A percentile compares a stretch with the other conserved stretches of the same genome.
Conservation (phyloP, 2,888 invertebrate genomes). For the Subacronicta megacephala region DNA sequence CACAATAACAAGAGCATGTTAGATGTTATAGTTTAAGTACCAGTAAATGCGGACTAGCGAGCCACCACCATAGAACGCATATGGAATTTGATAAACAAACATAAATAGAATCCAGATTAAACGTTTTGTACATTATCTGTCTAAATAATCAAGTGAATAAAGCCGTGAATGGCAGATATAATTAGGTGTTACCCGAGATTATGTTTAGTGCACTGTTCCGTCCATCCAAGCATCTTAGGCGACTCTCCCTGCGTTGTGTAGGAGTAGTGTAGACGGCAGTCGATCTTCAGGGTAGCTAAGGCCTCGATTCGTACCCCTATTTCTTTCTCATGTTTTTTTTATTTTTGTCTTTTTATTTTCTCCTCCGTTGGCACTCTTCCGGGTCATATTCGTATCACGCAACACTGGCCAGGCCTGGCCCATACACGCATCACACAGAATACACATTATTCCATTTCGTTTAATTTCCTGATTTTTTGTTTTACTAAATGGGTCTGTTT, state of each 20-base stretch:
- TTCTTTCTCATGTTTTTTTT: slow-evolving; percentile 63
- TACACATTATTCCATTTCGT: slow-evolving; percentile 71
- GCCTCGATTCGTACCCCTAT: slow-evolving; percentile 72
- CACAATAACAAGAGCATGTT: slow-evolving; percentile 78
- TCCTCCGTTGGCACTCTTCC: slow-evolving; percentile 71
- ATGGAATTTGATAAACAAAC: slow-evolving; percentile 72
- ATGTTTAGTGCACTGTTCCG: slow-evolving; percentile 67
- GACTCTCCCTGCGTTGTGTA: slow-evolving; percentile 78
- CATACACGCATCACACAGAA: slow-evolving; percentile 83
- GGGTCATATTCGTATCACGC: slow-evolving; percentile 85
- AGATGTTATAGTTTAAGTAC: slow-evolving; percentile 75
- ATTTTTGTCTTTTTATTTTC: slow-evolving; percentile 64
- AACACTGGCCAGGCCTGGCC: slow-evolving; percentile 73
- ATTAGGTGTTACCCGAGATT: slow-evolving; percentile 63
- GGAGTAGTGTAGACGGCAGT: slow-evolving; percentile 75
- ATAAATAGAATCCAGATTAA: slow-evolving; percentile 57
- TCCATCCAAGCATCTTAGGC: slow-evolving; percentile 70
- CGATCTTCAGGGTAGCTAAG: slow-evolving; percentile 76
- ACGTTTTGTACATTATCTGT: slow-evolving; percentile 50
- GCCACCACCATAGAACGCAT: slow-evolving; percentile 77
- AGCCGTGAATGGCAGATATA: slow-evolving; percentile 63
- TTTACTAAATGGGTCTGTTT: slow-evolving; percentile 74
- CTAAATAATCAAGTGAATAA: slow-evolving; percentile 57
- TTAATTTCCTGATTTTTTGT: slow-evolving; percentile 62
- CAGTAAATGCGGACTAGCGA: slow-evolving; percentile 72